Base-by-base conservation (phyloP, 2,797 vertebrate genomes). In the Spea hammondii region DNA sequence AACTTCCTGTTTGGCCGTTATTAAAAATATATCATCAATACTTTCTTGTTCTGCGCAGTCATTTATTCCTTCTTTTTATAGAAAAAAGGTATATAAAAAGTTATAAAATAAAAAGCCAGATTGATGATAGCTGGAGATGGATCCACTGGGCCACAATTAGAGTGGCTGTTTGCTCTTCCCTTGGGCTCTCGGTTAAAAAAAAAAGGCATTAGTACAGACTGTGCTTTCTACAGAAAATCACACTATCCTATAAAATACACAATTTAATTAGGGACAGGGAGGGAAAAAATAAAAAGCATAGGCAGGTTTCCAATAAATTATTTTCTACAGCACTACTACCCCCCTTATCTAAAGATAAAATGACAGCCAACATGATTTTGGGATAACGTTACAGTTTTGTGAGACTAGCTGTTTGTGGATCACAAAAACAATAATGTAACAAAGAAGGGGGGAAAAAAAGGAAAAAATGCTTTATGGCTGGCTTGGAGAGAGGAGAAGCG, bases 21-120 rank as follows among this genome's bases (percentile, higher is more conserved):
- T 75, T 75, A 79, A 75, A 75, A 76, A 45, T 17, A 66, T 8
- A 12, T 47, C 11, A 50, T 62, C 65, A 74, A 64, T 13, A n/a
- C 47, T 54, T 70, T 62, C 50, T 13, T 50, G 45, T 65, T 74
- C 44, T 70, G 55, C 50, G 67, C 12, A 70, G 6, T 8, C 14
- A 57, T 45, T 59, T 51, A 70, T 55, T 32, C 32, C 32, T 32
- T 32, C 32, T 32, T 32, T 32, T 32, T 70, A 44, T 70, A 17
- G n/a, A 32, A 11, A 54, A 17, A 11, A 32, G 47, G 53, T 3
- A 62, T 70, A 32, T 62, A 44, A 48, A 10, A n/a, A 9, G 65
- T 13, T 49, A 55, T 66, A 76, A 70, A 75, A 57, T 76, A 65
- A n/a, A 17, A 17, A 65, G 48, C 72, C 11, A 65, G 51, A 65